Conservation (phyloP, 2,113 vertebrate genomes). For the Phylloscopus trochilus region DNA sequence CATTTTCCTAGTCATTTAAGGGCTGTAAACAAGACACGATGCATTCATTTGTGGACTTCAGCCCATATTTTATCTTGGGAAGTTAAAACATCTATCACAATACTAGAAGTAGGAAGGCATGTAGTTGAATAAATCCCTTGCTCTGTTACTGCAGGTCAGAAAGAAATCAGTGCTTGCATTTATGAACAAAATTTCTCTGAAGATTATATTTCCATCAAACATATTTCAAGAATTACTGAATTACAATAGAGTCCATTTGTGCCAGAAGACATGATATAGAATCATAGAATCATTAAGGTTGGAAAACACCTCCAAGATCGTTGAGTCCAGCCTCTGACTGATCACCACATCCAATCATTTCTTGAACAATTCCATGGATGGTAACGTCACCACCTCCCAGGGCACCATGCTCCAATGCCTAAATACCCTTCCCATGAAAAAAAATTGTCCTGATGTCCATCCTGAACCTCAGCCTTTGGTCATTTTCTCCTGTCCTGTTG, state of each 20-base stretch:
- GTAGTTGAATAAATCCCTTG: not conserved
- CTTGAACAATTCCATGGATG: not conserved
- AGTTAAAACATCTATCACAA: not conserved
- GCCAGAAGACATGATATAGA: not conserved
- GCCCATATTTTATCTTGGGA: not conserved
- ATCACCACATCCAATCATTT: not conserved
- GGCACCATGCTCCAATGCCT: not conserved
- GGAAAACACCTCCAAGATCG: not conserved
- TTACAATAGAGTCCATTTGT: not conserved
- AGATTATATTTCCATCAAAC: not conserved
- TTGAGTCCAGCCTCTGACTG: not conserved
- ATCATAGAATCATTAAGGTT: not conserved
- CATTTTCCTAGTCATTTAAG: not conserved
- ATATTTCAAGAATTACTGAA: not conserved
- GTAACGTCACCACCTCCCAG: not conserved
- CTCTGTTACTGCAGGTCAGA: not conserved
- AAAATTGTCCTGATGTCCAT: not conserved
- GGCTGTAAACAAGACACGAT: not conserved
- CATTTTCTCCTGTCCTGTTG: fast-evolving
- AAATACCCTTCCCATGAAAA: not conserved
- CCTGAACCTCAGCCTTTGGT: not conserved
- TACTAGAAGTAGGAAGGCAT: not conserved
- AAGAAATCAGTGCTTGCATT: not conserved
- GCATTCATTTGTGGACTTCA: slow-evolving; percentile 1
- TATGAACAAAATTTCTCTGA: not conserved